These are phyloP conservation scores for Agrotis puta DNA, from an alignment of 2,888 invertebrate species.

Conservation along the genomic window DNA sequence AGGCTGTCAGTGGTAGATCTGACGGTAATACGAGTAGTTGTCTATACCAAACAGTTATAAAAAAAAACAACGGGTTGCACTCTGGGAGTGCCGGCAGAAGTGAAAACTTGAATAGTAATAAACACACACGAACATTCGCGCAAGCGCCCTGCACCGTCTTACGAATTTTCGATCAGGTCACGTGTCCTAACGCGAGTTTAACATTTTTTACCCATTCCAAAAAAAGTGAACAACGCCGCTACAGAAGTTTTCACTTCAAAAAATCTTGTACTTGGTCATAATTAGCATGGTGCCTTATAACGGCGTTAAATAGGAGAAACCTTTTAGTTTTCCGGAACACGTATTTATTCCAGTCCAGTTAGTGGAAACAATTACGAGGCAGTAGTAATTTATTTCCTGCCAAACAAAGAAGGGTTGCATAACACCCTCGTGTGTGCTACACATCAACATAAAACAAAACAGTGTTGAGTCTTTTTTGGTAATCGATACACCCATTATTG, in stretches of 20 bases:
- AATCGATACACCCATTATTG: neutral
- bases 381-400: slow-evolving; percentile 48
- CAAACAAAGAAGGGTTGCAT: slow-evolving; percentile 19
- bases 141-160: no score
- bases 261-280: slow-evolving; percentile 15
- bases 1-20: no score
- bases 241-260: no score
- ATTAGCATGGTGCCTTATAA: neutral
- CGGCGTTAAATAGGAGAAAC: slow-evolving; percentile 13
- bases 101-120: no score
- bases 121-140: no score
- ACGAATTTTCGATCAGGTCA: no score
- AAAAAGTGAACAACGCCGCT: no score
- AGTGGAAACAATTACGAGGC: slow-evolving; percentile 31
- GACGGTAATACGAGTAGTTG: no score
- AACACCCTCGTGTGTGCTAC: neutral
- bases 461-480: neutral
- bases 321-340: slow-evolving; percentile 35
- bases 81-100: no score
- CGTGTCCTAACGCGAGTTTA: no score
- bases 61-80: no score
- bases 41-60: neutral
- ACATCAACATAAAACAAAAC: neutral
- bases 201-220: no score
- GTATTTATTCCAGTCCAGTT: slow-evolving; percentile 11